Percentiles rank a stretch among this genome's conserved stretches.
phyloP scores from a whole-genome alignment of 2,888 invertebrate species.

The Tiphia femorata region DNA sequence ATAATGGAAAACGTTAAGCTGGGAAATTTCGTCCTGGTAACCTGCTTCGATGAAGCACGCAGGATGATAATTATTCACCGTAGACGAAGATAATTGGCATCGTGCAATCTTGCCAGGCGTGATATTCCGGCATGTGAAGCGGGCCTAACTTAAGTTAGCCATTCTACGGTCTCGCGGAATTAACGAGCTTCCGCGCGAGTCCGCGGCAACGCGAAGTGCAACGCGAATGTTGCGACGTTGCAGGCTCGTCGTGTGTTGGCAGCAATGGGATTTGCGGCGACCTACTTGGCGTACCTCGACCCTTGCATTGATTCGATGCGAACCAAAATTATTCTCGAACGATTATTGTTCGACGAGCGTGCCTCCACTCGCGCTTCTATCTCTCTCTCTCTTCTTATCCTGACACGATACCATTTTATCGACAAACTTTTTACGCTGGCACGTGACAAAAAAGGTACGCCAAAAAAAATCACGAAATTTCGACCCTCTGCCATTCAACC shows the following conservation, averaged over 20 bases:
- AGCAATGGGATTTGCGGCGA: slow-evolving; percentile 64
- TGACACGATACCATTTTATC: not conserved
- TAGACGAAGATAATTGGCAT: too few relatives aligned
- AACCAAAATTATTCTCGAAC: slow-evolving; percentile 59
- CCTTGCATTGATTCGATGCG: slow-evolving; percentile 65
- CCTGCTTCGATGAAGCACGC: too few relatives aligned
- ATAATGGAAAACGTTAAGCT: too few relatives aligned
- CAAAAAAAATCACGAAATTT: too few relatives aligned
- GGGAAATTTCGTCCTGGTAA: too few relatives aligned
- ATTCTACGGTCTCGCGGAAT: slow-evolving; percentile 29
- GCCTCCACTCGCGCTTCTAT: slow-evolving; percentile 5
- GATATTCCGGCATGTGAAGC: not conserved
- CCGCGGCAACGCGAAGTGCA: slow-evolving; percentile 29
- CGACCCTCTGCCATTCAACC: too few relatives aligned
- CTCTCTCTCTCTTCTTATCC: not conserved
- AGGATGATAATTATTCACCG: too few relatives aligned
- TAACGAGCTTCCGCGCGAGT: slow-evolving; percentile 38
- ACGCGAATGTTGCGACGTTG: slow-evolving; percentile 33
- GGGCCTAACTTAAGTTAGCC: not conserved
- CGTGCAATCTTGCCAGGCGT: too few relatives aligned
- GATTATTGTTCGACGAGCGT: slow-evolving; percentile 46
- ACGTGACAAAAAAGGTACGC: too few relatives aligned
- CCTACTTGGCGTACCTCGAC: slow-evolving; percentile 68
- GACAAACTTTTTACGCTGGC: too few relatives aligned
- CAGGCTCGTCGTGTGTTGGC: slow-evolving; percentile 53